These are phyloP conservation scores for Hydrolagus colliei DNA, from an alignment of 2,797 vertebrate genomes.

Conservation along the genomic window DNA sequence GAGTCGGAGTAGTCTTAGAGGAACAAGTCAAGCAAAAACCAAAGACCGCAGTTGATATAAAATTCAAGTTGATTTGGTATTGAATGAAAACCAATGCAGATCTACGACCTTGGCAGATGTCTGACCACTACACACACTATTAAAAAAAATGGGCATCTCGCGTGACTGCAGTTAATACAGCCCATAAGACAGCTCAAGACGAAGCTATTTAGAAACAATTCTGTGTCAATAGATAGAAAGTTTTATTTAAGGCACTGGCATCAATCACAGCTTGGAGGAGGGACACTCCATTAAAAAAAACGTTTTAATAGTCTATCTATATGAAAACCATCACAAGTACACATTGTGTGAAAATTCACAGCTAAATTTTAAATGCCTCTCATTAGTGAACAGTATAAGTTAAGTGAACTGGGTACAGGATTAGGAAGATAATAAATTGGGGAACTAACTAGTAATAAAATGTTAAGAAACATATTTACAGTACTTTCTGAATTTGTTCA, in stretches of 20 bases:
- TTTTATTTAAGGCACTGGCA: slow-evolving; percentile 18
- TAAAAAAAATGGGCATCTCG: slow-evolving; percentile 18
- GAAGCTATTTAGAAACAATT: slow-evolving; percentile 17
- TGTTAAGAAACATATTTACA: background rate
- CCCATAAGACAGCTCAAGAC: background rate
- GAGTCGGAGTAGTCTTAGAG: slow-evolving; percentile 33
- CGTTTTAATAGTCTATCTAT: slow-evolving; percentile 1
- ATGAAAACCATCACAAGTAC: background rate
- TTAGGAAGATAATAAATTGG: background rate
- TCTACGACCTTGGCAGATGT: slow-evolving; percentile 30
- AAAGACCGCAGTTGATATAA: slow-evolving; percentile 30
- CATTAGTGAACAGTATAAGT: background rate
- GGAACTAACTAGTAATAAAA: background rate
- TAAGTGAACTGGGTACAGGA: background rate
- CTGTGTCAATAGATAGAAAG: slow-evolving; percentile 19
- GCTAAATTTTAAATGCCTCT: background rate
- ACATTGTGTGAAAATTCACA: slow-evolving; percentile 4
- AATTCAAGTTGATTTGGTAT: slow-evolving; percentile 30
- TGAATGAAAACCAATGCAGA: slow-evolving; percentile 29
- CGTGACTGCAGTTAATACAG: background rate
- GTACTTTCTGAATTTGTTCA: background rate
- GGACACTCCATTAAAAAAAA: background rate
- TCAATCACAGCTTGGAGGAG: slow-evolving; percentile 15
- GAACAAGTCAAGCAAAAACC: slow-evolving; percentile 28
- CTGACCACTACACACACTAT: slow-evolving; percentile 25